Evolutionary conservation across 2,797 vertebrate species (phyloP), one percentile per base, ranked within the genome.

Genomic region (Limnodromus scolopaceus): DNA sequence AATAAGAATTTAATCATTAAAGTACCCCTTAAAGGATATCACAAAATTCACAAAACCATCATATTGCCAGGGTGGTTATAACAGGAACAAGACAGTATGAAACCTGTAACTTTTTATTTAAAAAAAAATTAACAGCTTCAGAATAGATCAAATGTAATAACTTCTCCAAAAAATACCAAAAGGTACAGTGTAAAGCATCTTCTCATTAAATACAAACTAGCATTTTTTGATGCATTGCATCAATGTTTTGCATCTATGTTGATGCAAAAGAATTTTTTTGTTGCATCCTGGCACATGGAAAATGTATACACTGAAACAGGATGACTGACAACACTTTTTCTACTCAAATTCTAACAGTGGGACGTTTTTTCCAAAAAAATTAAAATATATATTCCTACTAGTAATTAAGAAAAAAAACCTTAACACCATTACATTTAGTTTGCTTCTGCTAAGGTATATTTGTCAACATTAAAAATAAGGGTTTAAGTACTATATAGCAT

Each of bases 211-310:
- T 98, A 98, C 96, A 98, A 98, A 98, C 97, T 97, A 97, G 96
- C 94, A 96, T 95, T 97, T 97, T 96, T 96, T 98, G 98, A 98
- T 98, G 98, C 98, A 98, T 49, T 98, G 98, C 98, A 98, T 98
- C 98, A 98, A 97, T 97, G 97, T 98, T 98, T 97, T 98, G 97
- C 97, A 98, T 98, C 98, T 84, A 97, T 51, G 96, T 79, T 97
- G 98, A 98, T 98, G 98, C 98, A 98, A 98, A 98, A 96, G 87
- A 91, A 95, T 80, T 94, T 96, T 96, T 96, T 97, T 92, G 86
- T 98, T 96, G 97, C 96, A 98, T 97, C 97, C 96, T 97, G 94
- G 94, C 92, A 94, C 74, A 85, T 70, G 95, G 72, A 92, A 93
- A 97, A 79, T 12, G 41, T 87, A 87, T 90, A 86, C 96, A 97